A percentile compares a stretch with the other conserved stretches of the same genome.
These are phyloP conservation scores for Sakesphorus luctuosus DNA, from an alignment of 2,113 vertebrate species.

Conservation along the genomic window DNA sequence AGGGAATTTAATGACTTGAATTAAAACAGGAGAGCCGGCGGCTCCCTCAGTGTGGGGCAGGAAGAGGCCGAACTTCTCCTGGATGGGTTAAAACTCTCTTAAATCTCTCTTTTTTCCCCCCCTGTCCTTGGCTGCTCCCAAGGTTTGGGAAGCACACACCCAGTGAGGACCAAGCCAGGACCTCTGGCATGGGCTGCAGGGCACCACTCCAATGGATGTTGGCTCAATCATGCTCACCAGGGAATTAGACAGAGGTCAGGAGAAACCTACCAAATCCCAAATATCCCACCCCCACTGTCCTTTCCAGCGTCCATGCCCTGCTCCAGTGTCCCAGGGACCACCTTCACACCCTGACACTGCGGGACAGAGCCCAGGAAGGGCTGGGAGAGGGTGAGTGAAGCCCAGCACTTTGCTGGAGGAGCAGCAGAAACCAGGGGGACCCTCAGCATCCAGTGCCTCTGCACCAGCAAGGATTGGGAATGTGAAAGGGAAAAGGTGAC, in stretches of 20 bases:
- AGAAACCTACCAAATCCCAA: not conserved
- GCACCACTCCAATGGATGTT: fast-evolving
- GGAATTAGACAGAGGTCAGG: not conserved
- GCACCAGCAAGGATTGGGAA: fast-evolving
- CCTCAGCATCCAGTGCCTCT: not conserved
- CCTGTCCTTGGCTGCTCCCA: not conserved
- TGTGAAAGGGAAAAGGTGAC: not conserved
- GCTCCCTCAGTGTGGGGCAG: not conserved
- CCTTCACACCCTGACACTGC: fast-evolving
- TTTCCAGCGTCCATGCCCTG: fast-evolving
- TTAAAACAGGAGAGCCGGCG: not conserved
- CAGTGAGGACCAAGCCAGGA: fast-evolving
- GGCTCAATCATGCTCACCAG: fast-evolving
- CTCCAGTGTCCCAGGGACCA: not conserved
- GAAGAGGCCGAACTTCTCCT: not conserved
- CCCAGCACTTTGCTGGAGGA: not conserved
- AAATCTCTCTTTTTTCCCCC: fast-evolving
- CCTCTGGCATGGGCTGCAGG: fast-evolving
- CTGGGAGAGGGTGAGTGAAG: fast-evolving
- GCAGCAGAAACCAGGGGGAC: not conserved
- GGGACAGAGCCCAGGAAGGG: not conserved
- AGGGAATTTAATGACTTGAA: slow-evolving; percentile 33
- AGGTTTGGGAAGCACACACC: fast-evolving
- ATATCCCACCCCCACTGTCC: fast-evolving
- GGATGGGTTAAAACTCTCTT: not conserved